Evolutionary conservation across 2,888 invertebrate species (phyloP).

Genomic region (Cremastobaeus sp.): DNA sequence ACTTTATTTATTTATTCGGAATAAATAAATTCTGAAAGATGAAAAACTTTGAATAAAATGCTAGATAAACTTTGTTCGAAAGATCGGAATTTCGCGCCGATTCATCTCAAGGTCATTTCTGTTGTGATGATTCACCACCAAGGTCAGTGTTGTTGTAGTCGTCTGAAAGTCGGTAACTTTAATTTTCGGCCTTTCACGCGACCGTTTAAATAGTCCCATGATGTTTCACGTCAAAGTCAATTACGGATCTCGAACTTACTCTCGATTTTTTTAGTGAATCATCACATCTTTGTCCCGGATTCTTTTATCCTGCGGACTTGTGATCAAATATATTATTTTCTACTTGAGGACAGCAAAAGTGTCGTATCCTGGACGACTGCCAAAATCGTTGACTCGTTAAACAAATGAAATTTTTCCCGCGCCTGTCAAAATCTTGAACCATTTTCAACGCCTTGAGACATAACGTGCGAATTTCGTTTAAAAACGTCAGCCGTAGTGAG

Average conservation of each 20-base stretch:
- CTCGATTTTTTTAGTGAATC: too few species aligned
- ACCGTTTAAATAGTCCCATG: neutral
- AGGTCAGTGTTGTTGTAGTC: conserved; percentile 41
- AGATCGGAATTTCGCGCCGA: too few species aligned
- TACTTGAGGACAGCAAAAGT: conserved; percentile 33
- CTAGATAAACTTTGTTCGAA: too few species aligned
- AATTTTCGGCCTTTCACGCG: conserved; percentile 40
- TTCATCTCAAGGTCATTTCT: conserved; percentile 32
- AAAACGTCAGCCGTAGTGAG: too few species aligned
- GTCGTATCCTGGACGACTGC: conserved; percentile 36
- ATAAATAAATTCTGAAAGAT: neutral
- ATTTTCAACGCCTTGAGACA: too few species aligned
- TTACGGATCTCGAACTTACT: too few species aligned
- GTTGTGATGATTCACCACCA: conserved; percentile 36
- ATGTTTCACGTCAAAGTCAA: conserved; percentile 25
- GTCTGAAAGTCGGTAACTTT: conserved; percentile 33
- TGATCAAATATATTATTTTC: conserved; percentile 2
- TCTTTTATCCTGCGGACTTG: conserved; percentile 27
- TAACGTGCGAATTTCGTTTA: too few species aligned
- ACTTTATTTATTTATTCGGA: too few species aligned
- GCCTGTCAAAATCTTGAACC: too few species aligned
- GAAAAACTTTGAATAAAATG: too few species aligned
- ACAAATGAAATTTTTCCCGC: too few species aligned
- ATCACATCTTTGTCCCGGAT: too few species aligned
- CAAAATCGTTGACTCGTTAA: conserved; percentile 36